Conservation (phyloP, 64 coral and sea anemone species). For the Pocillopora verrucosa region DNA sequence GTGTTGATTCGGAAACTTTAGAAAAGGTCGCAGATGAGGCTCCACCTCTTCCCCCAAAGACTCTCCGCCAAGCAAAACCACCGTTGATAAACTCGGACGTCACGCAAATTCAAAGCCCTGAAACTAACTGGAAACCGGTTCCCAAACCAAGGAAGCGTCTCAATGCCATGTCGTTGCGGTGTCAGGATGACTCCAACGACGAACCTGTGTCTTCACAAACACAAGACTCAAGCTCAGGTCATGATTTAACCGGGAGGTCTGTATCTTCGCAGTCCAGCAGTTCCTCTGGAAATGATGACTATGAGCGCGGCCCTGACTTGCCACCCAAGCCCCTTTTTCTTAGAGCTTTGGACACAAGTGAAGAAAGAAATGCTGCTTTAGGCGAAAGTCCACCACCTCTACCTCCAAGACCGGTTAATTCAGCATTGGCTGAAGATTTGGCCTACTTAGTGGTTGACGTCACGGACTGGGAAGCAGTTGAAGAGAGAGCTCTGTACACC, state of each 20-base stretch:
- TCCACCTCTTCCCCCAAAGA: neutral
- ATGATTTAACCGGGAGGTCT: neutral
- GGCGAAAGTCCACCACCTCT: neutral
- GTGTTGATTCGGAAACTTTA: neutral
- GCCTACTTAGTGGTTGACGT: constrained; percentile 18
- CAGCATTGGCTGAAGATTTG: neutral
- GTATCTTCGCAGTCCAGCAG: no score
- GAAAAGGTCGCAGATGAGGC: neutral
- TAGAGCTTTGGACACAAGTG: no score
- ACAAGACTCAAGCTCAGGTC: neutral
- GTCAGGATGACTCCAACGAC: neutral
- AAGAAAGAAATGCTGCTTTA: neutral
- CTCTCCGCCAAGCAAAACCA: neutral
- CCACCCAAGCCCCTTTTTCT: constrained; percentile 11
- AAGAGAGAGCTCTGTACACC: constrained; percentile 8
- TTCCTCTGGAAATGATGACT: neutral
- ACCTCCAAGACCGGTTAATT: neutral
- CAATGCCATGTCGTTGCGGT: neutral
- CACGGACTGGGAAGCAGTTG: neutral
- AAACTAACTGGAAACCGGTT: neutral
- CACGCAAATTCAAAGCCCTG: neutral
- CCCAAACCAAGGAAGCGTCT: neutral
- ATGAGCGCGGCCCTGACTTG: neutral
- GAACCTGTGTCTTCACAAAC: neutral
- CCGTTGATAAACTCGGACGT: neutral